Conservation (phyloP, 2,797 vertebrate species). For the Lindbergichthys nudifrons region DNA sequence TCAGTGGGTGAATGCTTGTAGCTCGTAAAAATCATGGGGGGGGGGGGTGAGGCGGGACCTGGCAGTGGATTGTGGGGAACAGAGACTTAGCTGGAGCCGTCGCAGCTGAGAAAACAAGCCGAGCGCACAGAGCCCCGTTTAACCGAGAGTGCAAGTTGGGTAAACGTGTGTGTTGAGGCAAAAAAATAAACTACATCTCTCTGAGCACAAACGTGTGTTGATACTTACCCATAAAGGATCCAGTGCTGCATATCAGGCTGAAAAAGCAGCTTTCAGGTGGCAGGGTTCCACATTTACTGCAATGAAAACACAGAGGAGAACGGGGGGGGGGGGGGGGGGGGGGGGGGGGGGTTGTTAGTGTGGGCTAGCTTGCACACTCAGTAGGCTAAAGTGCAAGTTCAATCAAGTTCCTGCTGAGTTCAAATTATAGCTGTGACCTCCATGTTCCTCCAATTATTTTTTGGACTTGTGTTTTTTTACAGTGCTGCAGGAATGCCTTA, state of each 20-base stretch:
- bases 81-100: conserved; percentile 49
- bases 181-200: background rate
- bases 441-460: no score
- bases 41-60: conserved; percentile 15
- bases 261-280: conserved; percentile 94
- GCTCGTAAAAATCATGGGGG: conserved; percentile 31
- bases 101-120: conserved; percentile 74
- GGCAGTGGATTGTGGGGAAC: conserved; percentile 38
- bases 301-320: conserved; percentile 41
- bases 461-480: background rate
- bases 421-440: background rate
- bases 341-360: background rate
- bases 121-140: conserved; percentile 25
- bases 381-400: conserved; percentile 22
- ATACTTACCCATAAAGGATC: conserved; percentile 89
- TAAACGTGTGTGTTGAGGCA: conserved; percentile 2
- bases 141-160: conserved; percentile 24
- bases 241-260: conserved; percentile 92
- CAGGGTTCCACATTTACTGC: conserved; percentile 91
- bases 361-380: background rate
- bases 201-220: background rate
- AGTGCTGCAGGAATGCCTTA: background rate
- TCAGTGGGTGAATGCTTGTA: conserved; percentile 12
- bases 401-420: conserved; percentile 9
- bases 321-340: background rate